Conservation (phyloP, 1,140 invertebrate species). For the Drosophila fuyamai region DNA sequence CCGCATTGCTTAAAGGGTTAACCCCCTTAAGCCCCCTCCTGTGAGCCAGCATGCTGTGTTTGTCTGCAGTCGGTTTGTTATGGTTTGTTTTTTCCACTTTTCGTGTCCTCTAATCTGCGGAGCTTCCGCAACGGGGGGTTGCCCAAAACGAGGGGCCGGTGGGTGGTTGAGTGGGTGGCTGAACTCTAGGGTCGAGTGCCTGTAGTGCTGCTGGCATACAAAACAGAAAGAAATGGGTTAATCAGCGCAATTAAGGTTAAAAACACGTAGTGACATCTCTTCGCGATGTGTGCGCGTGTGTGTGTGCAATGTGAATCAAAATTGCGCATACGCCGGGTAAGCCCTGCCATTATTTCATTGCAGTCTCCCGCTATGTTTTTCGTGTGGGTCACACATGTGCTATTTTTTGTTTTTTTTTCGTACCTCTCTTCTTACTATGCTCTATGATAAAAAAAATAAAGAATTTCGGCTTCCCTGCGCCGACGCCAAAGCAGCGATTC, state of each 20-base stretch:
- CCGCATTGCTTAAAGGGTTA: constrained; percentile 6
- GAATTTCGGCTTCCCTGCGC: constrained; percentile 57
- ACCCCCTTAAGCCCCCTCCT: constrained; percentile 9
- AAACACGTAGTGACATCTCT: constrained; percentile 62
- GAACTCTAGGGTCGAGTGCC: constrained; percentile 40
- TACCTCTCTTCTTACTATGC: constrained; percentile 1
- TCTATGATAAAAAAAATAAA: constrained; percentile 29
- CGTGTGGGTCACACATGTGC: constrained; percentile 12
- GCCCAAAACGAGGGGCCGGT: neutral
- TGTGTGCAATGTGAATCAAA: constrained; percentile 57
- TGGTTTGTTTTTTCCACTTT: constrained; percentile 29
- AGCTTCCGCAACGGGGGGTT: constrained; percentile 14
- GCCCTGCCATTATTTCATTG: constrained; percentile 69
- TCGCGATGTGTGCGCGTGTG: constrained; percentile 5
- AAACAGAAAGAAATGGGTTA: constrained; percentile 71
- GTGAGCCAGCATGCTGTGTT: constrained; percentile 15
- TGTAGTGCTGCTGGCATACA: constrained; percentile 52
- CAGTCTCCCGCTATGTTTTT: constrained; percentile 51
- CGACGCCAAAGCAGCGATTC: constrained; percentile 51
- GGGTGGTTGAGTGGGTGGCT: constrained; percentile 5
- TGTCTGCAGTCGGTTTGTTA: constrained; percentile 33
- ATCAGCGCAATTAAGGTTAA: constrained; percentile 78
- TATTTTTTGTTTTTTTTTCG: neutral
- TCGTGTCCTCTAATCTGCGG: constrained; percentile 33
- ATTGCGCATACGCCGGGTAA: constrained; percentile 76